A percentile compares a stretch with the other conserved stretches of the same genome.
phyloP scores from a whole-genome alignment of 2,888 invertebrate genomes.

The Drosophila barbarae region DNA sequence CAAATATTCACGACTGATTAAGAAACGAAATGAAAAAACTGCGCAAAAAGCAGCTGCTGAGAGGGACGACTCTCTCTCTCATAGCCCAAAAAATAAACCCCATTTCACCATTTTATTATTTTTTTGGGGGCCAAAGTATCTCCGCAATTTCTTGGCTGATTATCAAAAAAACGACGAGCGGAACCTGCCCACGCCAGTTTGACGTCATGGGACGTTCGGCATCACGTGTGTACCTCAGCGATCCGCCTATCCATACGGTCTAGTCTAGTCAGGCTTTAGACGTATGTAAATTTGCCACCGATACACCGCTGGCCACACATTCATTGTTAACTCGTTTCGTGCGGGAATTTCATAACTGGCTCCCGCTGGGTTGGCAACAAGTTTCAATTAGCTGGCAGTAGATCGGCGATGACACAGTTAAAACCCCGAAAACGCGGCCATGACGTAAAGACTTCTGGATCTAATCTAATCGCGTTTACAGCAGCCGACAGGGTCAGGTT shows the following conservation, averaged over 20 bases:
- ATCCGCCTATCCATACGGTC: slow-evolving; percentile 11
- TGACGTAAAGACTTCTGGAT: slow-evolving; percentile 34
- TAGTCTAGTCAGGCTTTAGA: slow-evolving; percentile 36
- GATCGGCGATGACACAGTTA: slow-evolving; percentile 40
- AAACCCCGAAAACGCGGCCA: slow-evolving; percentile 17
- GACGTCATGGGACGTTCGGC: slow-evolving; percentile 54
- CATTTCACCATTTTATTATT: slow-evolving; percentile 56
- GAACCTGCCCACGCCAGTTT: slow-evolving; percentile 36
- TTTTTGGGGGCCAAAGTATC: slow-evolving; percentile 44
- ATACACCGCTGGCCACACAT: neutral
- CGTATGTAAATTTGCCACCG: slow-evolving; percentile 44
- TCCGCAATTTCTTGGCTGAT: slow-evolving; percentile 49
- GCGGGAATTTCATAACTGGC: slow-evolving; percentile 33
- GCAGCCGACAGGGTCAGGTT: slow-evolving; percentile 31
- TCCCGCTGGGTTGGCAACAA: slow-evolving; percentile 48
- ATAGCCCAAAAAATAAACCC: slow-evolving; percentile 9
- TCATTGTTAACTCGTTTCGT: slow-evolving; percentile 22
- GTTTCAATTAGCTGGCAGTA: slow-evolving; percentile 19
- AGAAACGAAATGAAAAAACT: slow-evolving; percentile 49
- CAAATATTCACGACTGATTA: slow-evolving; percentile 47
- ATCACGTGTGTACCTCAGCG: slow-evolving; percentile 36
- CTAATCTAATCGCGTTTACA: slow-evolving; percentile 44
- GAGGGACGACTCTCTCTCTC: neutral
- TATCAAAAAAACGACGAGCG: slow-evolving; percentile 45
- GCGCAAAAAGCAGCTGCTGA: slow-evolving; percentile 52